These are phyloP conservation scores for Lagorchestes hirsutus DNA, from an alignment of 2,797 vertebrate species.

Conservation along the genomic window DNA sequence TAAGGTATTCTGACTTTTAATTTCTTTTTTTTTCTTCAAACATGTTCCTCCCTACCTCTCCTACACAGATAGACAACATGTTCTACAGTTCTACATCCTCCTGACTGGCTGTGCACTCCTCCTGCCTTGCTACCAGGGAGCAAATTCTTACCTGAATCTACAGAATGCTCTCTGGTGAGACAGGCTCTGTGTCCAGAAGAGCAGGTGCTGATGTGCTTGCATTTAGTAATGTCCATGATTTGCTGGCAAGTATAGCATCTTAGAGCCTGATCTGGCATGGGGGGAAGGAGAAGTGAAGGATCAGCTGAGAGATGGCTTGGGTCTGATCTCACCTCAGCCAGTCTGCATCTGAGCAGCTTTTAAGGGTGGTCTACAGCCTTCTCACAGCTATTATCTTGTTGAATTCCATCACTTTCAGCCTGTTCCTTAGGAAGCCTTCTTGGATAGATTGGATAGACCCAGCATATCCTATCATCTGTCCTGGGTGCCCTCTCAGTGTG, in stretches of 20 bases:
- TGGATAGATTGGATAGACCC: too few relatives aligned
- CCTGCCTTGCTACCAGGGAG: background rate
- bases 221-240: slow-evolving; percentile 53
- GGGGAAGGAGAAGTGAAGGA: too few relatives aligned
- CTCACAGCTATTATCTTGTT: background rate
- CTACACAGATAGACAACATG: background rate
- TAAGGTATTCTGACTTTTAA: background rate
- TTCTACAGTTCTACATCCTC: too few relatives aligned
- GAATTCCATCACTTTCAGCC: background rate
- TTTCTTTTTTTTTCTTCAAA: background rate
- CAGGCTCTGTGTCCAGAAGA: background rate
- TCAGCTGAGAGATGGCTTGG: too few relatives aligned
- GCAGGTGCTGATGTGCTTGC: background rate
- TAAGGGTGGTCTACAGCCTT: too few relatives aligned
- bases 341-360: too few relatives aligned
- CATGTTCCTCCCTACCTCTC: background rate
- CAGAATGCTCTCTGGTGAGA: slow-evolving; percentile 68
- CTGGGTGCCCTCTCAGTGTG: too few relatives aligned
- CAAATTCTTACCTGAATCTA: slow-evolving; percentile 68
- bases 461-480: too few relatives aligned
- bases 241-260: slow-evolving; percentile 63
- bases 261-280: slow-evolving; percentile 68
- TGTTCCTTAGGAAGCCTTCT: background rate
- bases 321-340: too few relatives aligned
- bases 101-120: too few relatives aligned